Evolutionary conservation across 2,113 vertebrate genomes (phyloP), one percentile per base, ranked within the genome.

Genomic region (Actinemys pallida): DNA sequence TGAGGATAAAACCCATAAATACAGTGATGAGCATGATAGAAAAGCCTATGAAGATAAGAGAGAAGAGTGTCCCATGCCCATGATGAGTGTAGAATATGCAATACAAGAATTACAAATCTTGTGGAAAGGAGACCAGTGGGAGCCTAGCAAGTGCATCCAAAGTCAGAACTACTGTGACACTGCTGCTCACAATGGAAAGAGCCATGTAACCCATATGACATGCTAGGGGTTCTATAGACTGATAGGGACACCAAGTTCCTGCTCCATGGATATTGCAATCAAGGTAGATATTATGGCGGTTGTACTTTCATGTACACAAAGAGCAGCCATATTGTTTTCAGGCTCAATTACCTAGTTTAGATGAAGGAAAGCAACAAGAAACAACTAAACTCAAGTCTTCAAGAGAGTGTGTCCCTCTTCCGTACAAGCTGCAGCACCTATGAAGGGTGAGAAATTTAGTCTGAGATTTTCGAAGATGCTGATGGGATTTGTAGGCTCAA

Each of bases 21-120:
- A 91, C 29, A 94, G 89, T 91, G 93, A 93, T 19, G 19, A 96
- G 86, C 78, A 83, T 75, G 82, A 85, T 49, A 91, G 94, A 97
- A 92, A 96, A 93, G 93, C 95, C 94, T 96, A 95, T 91, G 93
- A 95, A 94, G 93, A 94, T 91, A 94, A 93, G 89, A 97, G 87
- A 96, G 88, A 89, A 92, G 81, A 96, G 83, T 94, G 96, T 56
- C 96, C 93, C 84, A 65, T 88, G 96, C 92, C 97, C 90, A 97
- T 91, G 29, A 95, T 65, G 83, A 95, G 87, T 42, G 78, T 47
- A 95, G 96, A 96, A 95, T 93, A 91, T 56, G 83, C 95, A 84
- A 91, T 91, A 96, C 94, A 92, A n/a, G 39, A 94, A 54, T 79
- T 79, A 65, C 47, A 83, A 86, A 85, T 57, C 89, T 94, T 95